A percentile compares a stretch with the other conserved stretches of the same genome.
phyloP scores from a whole-genome alignment of 2,113 vertebrate genomes.

The Pelecanoides urinatrix region DNA sequence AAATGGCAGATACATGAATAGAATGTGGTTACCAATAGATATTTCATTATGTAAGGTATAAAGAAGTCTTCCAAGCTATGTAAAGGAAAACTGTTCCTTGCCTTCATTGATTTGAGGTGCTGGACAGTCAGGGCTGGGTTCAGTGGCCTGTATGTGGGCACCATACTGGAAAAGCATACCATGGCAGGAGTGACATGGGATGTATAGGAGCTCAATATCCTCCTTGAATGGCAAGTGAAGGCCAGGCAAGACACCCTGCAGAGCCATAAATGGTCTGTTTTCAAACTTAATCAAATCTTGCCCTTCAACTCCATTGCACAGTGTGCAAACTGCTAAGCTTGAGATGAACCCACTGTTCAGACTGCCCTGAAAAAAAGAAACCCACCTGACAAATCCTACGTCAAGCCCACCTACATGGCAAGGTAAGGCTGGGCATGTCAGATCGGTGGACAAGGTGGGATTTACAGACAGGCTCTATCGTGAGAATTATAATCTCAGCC shows the following conservation, averaged over 20 bases:
- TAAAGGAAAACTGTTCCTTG: neutral
- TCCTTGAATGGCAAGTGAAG: neutral
- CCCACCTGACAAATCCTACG: fast-evolving
- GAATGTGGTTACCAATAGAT: neutral
- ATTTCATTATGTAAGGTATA: neutral
- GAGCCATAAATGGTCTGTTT: neutral
- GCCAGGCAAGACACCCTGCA: neutral
- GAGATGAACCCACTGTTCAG: neutral
- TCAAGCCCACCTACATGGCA: fast-evolving
- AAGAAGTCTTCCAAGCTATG: neutral
- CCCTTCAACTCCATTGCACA: neutral
- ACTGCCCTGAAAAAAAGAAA: neutral
- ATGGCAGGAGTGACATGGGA: neutral
- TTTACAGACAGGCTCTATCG: neutral
- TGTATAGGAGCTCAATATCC: neutral
- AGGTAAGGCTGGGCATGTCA: neutral
- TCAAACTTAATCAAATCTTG: neutral
- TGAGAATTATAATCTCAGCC: neutral
- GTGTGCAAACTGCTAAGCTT: neutral
- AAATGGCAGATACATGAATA: neutral
- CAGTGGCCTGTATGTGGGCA: neutral
- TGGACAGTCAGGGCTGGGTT: neutral
- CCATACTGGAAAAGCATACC: neutral
- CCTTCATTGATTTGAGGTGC: neutral
- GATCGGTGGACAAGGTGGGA: neutral